These are phyloP conservation scores for Drymonia ruficornis DNA, from an alignment of 2,888 invertebrate genomes.

Conservation along the genomic window DNA sequence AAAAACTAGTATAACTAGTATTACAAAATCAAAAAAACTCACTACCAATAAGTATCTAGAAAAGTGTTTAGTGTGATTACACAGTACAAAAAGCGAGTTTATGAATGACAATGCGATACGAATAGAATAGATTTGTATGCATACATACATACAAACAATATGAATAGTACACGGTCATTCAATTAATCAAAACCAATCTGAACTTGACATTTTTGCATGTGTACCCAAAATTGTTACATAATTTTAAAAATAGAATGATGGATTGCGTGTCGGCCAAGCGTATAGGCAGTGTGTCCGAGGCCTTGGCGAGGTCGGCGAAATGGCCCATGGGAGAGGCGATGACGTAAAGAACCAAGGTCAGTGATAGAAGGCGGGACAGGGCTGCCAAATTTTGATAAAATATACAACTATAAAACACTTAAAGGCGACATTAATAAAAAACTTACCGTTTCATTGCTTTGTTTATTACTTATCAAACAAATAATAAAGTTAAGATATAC, in stretches of 20 bases:
- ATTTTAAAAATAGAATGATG: conserved; percentile 34
- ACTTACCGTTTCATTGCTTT: too few relatives aligned
- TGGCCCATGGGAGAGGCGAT: conserved; percentile 58
- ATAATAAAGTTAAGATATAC: too few relatives aligned
- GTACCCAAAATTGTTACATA: conserved; percentile 25
- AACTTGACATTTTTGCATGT: conserved; percentile 23
- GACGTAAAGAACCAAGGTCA: conserved; percentile 65
- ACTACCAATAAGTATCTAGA: background rate
- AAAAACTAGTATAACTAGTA: too few relatives aligned
- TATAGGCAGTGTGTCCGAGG: conserved; percentile 33
- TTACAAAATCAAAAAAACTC: background rate
- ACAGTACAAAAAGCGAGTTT: background rate
- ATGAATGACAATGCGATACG: background rate
- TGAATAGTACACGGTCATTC: conserved; percentile 14
- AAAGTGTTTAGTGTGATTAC: background rate
- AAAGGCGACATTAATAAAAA: too few relatives aligned
- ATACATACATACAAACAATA: background rate
- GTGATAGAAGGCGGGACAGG: conserved; percentile 41
- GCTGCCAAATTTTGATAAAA: background rate
- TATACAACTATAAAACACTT: too few relatives aligned
- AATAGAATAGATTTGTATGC: background rate
- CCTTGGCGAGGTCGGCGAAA: conserved; percentile 56
- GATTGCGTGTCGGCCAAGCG: conserved; percentile 36
- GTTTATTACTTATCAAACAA: too few relatives aligned
- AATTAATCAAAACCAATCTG: conserved; percentile 23